Evolutionary conservation across 2,888 invertebrate genomes (phyloP), one percentile per base, ranked within the genome.

Genomic region (Athetis lepigone): DNA sequence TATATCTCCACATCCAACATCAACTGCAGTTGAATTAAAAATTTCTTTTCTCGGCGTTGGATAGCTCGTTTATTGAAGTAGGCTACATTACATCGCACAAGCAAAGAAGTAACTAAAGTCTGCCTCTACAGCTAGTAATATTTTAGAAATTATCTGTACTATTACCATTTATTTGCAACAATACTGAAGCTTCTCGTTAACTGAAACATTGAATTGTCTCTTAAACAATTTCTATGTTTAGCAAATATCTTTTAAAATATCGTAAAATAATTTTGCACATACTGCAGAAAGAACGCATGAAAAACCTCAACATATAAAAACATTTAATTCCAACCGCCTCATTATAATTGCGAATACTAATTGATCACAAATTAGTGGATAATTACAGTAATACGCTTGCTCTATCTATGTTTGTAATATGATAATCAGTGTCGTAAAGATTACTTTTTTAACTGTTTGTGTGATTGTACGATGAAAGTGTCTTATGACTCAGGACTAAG

Each of bases 371-470:
- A 73, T 76, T 56, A 66, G 59, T 54, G 46, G 47, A 60, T 76
- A 73, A 73, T 73, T 65, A 66, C 73, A 25, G 52, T 76, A 39
- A 75, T 71, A 46, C 0, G 25, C 47, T 65, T 7, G 2, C 13
- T 63, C 27, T 62, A 62, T 62, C 72, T 71, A 16, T 47, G 54
- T 71, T 27, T 37, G 57, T 43, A 58, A 42, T 71, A 76, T 72
- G 72, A 71, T 72, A 76, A 72, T 76, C 50, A 71, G 57, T 5
- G 7, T 46, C 64, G 54, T 72, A 75, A 72, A 64, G n/a, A n/a
- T n/a, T 70, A 64, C 57, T 71, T 55, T 50, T 62, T 57, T 43
- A 23, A 52, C 76, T 54, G 43, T 75, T 49, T 25, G 23, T 0
- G 13, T 21, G 45, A 57, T 63, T 29, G n/a, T 18, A 0, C 0